phyloP scores from a whole-genome alignment of 2,797 vertebrate species.

The Zalophus californianus region DNA sequence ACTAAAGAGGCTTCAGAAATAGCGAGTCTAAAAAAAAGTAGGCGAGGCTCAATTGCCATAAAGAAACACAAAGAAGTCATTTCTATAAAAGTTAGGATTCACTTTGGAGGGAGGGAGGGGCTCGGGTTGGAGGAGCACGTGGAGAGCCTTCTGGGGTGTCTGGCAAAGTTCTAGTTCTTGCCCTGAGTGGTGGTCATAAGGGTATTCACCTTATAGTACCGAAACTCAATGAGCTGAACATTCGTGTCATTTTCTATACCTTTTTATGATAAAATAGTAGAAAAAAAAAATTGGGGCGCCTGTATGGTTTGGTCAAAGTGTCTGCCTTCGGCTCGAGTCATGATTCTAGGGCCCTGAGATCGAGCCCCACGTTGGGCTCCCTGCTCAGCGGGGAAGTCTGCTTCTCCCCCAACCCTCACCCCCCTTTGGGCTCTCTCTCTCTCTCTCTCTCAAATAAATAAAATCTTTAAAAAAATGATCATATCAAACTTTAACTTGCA shows the following conservation, averaged over 20 bases:
- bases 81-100: neutral
- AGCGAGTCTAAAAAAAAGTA: accelerated
- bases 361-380: too few relatives aligned
- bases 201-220: neutral
- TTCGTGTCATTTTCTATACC: neutral
- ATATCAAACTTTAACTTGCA: neutral
- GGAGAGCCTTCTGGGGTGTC: neutral
- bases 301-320: too few relatives aligned
- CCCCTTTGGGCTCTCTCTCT: too few relatives aligned
- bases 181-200: neutral
- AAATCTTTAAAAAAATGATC: neutral
- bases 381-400: too few relatives aligned
- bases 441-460: too few relatives aligned
- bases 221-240: neutral
- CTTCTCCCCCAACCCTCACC: too few relatives aligned
- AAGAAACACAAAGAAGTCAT: neutral
- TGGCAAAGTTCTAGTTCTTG: too few relatives aligned
- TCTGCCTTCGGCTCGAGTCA: too few relatives aligned
- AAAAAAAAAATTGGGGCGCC: neutral
- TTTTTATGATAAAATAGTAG: neutral
- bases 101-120: accelerated
- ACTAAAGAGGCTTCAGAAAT: neutral
- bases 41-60: neutral
- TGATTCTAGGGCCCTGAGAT: too few relatives aligned
- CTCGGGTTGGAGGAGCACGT: accelerated